Conservation (phyloP, 2,797 vertebrate species). For the Enteromius mattozi region DNA sequence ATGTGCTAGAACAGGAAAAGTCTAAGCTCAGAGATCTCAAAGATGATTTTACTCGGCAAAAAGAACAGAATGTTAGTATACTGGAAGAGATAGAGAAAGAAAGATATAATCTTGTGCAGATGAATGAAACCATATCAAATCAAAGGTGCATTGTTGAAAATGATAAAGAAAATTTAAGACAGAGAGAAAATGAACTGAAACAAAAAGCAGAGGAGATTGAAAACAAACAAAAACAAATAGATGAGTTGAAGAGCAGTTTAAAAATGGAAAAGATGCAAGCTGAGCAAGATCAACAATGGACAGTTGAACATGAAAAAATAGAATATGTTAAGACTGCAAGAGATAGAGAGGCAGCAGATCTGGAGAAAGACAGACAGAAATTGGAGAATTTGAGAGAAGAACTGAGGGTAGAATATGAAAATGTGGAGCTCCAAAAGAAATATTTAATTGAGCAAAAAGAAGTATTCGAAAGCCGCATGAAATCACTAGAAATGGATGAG, state of each 20-base stretch:
- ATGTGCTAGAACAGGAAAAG: slow-evolving; percentile 29
- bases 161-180: slow-evolving; percentile 30
- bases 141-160: slow-evolving; percentile 14
- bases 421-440: slow-evolving; percentile 23
- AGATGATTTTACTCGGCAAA: slow-evolving; percentile 2
- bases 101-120: background rate
- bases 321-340: background rate
- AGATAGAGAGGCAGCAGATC: background rate
- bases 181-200: slow-evolving; percentile 11
- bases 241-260: slow-evolving; percentile 2
- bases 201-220: slow-evolving; percentile 19
- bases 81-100: slow-evolving; percentile 27
- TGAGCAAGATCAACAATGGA: slow-evolving; percentile 23
- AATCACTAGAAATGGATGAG: slow-evolving; percentile 13
- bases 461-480: slow-evolving; percentile 13
- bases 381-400: slow-evolving; percentile 14
- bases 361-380: slow-evolving; percentile 10
- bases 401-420: slow-evolving; percentile 12
- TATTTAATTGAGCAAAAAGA: background rate
- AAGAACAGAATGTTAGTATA: background rate
- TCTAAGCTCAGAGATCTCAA: slow-evolving; percentile 1
- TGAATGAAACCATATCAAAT: slow-evolving; percentile 16
- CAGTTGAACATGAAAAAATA: background rate
- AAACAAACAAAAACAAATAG: slow-evolving; percentile 30
- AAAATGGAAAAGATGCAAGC: slow-evolving; percentile 15